phyloP scores from a whole-genome alignment of 2,797 vertebrate genomes.

The Bovichtus variegatus region DNA sequence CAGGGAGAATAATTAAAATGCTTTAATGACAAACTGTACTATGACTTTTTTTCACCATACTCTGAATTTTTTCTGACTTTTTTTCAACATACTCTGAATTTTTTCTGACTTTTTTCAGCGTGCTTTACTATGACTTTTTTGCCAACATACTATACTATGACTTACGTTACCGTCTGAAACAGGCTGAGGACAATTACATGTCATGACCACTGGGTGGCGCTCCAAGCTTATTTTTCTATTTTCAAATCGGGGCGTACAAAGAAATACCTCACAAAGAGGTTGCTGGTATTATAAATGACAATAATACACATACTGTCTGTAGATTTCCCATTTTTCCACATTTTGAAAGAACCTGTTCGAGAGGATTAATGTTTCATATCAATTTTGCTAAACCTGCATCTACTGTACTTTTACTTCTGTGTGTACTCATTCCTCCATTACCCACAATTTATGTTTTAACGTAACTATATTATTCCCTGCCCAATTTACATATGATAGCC shows the following conservation, averaged over 20 bases:
- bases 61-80: not conserved
- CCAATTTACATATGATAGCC: not conserved
- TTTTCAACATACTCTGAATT: not conserved
- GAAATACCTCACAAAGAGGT: not conserved
- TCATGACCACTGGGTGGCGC: constrained; percentile 31
- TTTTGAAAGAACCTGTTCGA: not conserved
- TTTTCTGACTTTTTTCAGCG: too few species aligned
- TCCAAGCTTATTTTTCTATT: not conserved
- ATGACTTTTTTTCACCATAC: not conserved
- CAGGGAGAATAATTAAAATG: too few species aligned
- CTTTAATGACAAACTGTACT: not conserved
- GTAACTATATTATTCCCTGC: not conserved
- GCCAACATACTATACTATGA: too few species aligned
- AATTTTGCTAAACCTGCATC: not conserved
- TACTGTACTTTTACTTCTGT: not conserved
- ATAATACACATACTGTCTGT: too few species aligned
- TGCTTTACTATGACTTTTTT: too few species aligned
- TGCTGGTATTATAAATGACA: not conserved
- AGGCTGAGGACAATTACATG: not conserved
- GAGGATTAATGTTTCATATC: not conserved
- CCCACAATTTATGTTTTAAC: not conserved
- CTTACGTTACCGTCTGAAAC: too few species aligned
- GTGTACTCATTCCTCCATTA: not conserved
- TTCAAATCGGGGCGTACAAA: not conserved
- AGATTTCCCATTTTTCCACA: not conserved